phyloP scores from a whole-genome alignment of 2,888 invertebrate species.

The Himalopsyche anomala region DNA sequence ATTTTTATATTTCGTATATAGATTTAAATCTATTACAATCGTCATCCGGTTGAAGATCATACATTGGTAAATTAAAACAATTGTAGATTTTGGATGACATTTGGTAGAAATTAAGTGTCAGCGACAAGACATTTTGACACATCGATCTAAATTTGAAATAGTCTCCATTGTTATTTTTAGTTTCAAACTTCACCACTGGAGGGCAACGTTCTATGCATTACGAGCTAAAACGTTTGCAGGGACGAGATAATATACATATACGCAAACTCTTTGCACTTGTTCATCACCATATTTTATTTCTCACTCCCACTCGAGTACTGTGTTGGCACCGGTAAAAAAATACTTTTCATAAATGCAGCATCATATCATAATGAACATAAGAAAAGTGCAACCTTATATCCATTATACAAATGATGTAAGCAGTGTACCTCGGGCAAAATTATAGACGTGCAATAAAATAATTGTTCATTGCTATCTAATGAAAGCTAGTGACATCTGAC shows the following conservation, averaged over 20 bases:
- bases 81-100: no score
- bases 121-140: no score
- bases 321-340: slow-evolving; percentile 10
- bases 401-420: slow-evolving; percentile 11
- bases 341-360: slow-evolving; percentile 22
- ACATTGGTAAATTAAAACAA: no score
- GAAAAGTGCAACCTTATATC: slow-evolving; percentile 8
- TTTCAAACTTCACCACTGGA: background rate
- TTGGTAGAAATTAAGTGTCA: no score
- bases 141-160: no score
- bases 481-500: slow-evolving; percentile 28
- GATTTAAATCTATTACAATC: no score
- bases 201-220: slow-evolving; percentile 1
- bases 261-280: slow-evolving; percentile 6
- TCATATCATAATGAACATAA: slow-evolving; percentile 19
- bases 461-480: slow-evolving; percentile 13
- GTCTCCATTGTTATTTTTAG: no score
- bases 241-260: background rate
- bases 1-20: no score
- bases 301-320: background rate
- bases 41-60: no score
- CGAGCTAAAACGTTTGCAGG: slow-evolving; percentile 16
- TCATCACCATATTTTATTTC: background rate
- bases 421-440: background rate
- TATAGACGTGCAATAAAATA: background rate